Base-by-base conservation (phyloP, 2,113 vertebrate species). In the Sapayoa aenigma region DNA sequence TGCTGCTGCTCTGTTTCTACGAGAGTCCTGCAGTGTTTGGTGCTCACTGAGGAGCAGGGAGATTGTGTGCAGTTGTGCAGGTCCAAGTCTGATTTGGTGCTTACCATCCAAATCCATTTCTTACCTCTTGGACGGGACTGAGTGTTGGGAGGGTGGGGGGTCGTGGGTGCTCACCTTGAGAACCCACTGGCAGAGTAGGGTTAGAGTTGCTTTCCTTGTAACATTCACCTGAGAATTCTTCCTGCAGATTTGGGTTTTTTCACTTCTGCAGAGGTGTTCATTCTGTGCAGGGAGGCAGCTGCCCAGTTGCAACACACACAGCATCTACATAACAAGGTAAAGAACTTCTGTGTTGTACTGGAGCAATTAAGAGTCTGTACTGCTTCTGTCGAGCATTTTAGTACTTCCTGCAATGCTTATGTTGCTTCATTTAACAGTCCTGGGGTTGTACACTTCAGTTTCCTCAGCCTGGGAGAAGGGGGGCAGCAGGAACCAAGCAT, bases 141-240 rank as follows among this genome's bases (percentile, higher is more conserved):
- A 63, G 47, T 0, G 0, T 21, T 74, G 52, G 17, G 56, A 24
- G 15, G 23, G 3, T 9, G 25, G 12, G 22, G 15, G 2, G 3
- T 17, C 14, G 63, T 15, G 47, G 39, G 4, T 23, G 30, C 3
- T 28, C 25, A 9, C 2, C 4, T 37, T 13, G 9, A n/a, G 63
- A 80, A 21, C 14, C 9, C 37, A 3, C 12, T 49, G 49, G 49
- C n/a, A 59, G 58, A 49, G 49, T 14, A 72, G 67, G 44, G 22
- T 59, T 47, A 7, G 67, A n/a, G 18, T 23, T 9, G 2, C 5
- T 35, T 74, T 24, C 25, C 35, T 75, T 10, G 16, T 35, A 49
- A 35, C 3, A 0, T 52, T 92, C 63, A 35, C 30, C 66, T 52
- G 35, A 52, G 53, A 76, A 8, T 35, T 30, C 22, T 31, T 53